A percentile compares a stretch with the other conserved stretches of the same genome.
Evolutionary conservation across 2,797 vertebrate species (phyloP).

Genomic region (Hafferia zeledoni): DNA sequence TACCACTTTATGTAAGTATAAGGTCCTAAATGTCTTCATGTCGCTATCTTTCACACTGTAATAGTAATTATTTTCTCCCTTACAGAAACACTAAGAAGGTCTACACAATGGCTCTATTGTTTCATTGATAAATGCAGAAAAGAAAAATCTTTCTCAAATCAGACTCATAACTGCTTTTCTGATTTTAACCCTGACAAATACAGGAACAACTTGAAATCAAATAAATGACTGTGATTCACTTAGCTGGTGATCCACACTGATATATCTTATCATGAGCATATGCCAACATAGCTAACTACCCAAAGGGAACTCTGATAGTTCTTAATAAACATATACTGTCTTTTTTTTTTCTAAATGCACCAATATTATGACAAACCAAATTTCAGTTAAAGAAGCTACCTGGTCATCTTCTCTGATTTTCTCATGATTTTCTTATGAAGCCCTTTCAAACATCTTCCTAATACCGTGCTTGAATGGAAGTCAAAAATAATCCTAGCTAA

Average conservation of each 20-base stretch:
- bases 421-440: no score
- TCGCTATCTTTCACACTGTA: background rate
- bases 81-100: background rate
- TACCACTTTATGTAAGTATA: background rate
- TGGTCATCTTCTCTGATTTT: background rate
- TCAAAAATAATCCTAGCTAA: no score
- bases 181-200: background rate
- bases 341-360: background rate
- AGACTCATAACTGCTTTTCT: background rate
- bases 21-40: background rate
- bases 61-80: background rate
- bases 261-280: background rate
- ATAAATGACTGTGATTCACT: background rate
- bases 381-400: background rate
- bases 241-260: background rate
- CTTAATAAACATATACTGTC: background rate
- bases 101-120: background rate
- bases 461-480: no score
- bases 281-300: background rate
- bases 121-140: background rate
- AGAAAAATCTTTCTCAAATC: background rate
- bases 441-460: no score
- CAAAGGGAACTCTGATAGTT: background rate
- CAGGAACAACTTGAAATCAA: background rate
- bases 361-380: background rate